Base-by-base conservation (phyloP, 2,888 invertebrate genomes). In the Heliconius cydno region DNA sequence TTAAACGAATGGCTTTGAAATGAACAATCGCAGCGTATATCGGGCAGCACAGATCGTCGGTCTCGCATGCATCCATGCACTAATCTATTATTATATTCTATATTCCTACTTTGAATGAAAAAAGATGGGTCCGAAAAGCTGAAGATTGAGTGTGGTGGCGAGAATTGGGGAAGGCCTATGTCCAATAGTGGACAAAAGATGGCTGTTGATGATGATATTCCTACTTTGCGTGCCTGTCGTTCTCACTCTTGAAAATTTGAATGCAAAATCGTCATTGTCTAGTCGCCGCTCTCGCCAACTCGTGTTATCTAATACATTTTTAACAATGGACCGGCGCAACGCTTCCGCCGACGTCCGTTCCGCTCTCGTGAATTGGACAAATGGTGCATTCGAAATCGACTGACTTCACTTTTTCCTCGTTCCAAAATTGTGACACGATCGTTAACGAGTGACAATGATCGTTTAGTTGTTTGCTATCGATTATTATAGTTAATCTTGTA, bases 291-390 rank as follows among this genome's bases (percentile, higher is more conserved):
- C 89, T 91, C 91, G 87, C 88, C 88, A 88, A 46, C 15, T 85
- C 90, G 88, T 89, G 87, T 94, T 94, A 94, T 92, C 92, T 92
- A 94, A 94, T 90, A 91, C 86, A 87, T 86, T 89, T 88, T 89
- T 87, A 87, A 92, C 92, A 92, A 91, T 91, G 87, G 91, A 88
- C 88, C 89, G 87, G 85, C 86, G 85, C 87, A 89, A 91, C 92
- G 92, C 92, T 92, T 91, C 92, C 90, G 91, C 86, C 88, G 89
- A 86, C 90, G 88, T 90, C 88, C 89, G 94, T 95, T 95, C 93
- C 94, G 94, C 94, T 95, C 93, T 94, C 94, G 88, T 92, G 92
- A 93, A 92, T 92, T 92, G 88, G 92, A 92, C 94, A 94, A 94
- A 91, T 94, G 91, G 92, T 92, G 92, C 92, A 92, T 92, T 94